Base-by-base conservation (phyloP, 2,797 vertebrate genomes). In the Crax fasciolata region DNA sequence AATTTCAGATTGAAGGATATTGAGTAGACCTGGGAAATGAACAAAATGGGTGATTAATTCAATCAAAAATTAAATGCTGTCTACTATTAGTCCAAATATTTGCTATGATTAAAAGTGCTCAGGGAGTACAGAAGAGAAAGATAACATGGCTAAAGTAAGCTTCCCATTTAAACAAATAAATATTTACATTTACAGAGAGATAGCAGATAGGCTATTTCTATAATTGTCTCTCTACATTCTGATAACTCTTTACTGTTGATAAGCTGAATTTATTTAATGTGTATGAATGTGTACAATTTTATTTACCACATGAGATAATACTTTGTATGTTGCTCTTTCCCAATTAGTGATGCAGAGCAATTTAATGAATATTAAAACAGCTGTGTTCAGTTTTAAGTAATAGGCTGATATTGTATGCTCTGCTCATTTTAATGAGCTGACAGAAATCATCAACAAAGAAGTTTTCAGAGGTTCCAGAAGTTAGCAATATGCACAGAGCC, bases 21-120 rank as follows among this genome's bases (percentile, higher is more conserved):
- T 91, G 78, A 68, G 76, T 63, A 94, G 65, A 93, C 57, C 67
- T 77, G 52, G 71, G 55, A 95, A 92, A 79, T 73, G 67, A 93
- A 94, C 86, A 91, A 77, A 97, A 95, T 74, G 20, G 86, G 49
- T 90, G 82, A 94, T 89, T 92, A 78, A 84, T 77, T 59, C 35
- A 91, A 81, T 70, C 1, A 79, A 91, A 87, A 93, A 93, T 55
- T 87, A 76, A 91, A 80, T 72, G 52, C 12, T 87, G 35, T 73
- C 80, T 72, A 76, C 89, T 81, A 93, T 66, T 84, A 95, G 10
- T 49, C 70, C 43, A 93, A 95, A 90, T 70, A 84, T 78, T 85
- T 92, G 25, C 41, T 87, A 61, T n/a, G 44, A 95, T 77, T 93
- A 74, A 77, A 91, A 95, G n/a, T 71, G 19, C 17, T 95, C 30